Evolutionary conservation across 2,888 invertebrate genomes (phyloP).

Genomic region (Dilophus febrilis): DNA sequence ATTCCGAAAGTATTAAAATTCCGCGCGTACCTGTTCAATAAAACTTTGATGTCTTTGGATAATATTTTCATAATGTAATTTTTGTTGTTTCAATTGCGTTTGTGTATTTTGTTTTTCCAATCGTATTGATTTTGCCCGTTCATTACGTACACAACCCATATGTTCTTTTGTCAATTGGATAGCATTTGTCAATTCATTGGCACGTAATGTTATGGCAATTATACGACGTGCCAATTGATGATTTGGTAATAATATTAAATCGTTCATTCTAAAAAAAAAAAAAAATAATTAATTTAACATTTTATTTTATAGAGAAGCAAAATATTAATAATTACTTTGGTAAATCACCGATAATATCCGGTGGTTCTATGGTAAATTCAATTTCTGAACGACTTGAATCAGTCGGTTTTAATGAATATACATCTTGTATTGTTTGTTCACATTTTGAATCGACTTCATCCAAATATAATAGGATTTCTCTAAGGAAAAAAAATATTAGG

Average conservation of each 20-base stretch:
- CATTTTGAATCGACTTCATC: constrained; percentile 30
- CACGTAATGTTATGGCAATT: constrained; percentile 24
- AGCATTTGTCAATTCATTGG: constrained; percentile 29
- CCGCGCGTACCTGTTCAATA: constrained; percentile 47
- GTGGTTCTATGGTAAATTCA: constrained; percentile 27
- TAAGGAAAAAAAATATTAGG: constrained; percentile 11
- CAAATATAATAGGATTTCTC: constrained; percentile 27
- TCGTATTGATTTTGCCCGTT: constrained; percentile 27
- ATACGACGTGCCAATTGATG: constrained; percentile 29
- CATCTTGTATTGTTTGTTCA: constrained; percentile 26
- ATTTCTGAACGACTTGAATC: constrained; percentile 27
- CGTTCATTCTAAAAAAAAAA: constrained; percentile 19
- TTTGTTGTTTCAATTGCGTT: constrained; percentile 36
- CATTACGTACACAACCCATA: constrained; percentile 23
- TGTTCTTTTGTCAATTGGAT: constrained; percentile 29
- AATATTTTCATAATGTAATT: constrained; percentile 54
- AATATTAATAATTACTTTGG: constrained; percentile 22
- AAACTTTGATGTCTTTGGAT: constrained; percentile 67
- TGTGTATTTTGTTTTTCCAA: constrained; percentile 28
- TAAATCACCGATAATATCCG: constrained; percentile 28
- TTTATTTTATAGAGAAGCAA: neutral
- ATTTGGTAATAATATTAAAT: constrained; percentile 28
- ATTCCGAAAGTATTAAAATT: neutral
- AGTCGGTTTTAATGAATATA: constrained; percentile 23
- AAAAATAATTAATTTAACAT: neutral